These are phyloP conservation scores for Apis laboriosa DNA, from an alignment of 1,140 invertebrate species.

Conservation along the genomic window DNA sequence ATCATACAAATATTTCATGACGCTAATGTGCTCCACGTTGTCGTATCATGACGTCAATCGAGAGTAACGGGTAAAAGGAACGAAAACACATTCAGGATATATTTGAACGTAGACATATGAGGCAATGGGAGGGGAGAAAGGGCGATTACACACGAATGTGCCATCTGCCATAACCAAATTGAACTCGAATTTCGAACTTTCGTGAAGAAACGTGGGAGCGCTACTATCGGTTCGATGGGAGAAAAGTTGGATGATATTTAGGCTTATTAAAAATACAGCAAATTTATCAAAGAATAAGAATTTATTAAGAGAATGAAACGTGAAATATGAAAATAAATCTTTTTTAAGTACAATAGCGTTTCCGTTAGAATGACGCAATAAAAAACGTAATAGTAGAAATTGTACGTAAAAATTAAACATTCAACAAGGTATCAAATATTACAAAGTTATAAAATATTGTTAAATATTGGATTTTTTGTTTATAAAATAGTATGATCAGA, in stretches of 20 bases:
- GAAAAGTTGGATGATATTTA: too few species aligned
- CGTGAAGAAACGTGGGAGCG: not conserved
- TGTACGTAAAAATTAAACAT: not conserved
- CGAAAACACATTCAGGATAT: slow-evolving; percentile 5
- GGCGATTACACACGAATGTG: not conserved
- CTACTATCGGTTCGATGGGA: too few species aligned
- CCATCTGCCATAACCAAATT: not conserved
- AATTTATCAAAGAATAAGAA: not conserved
- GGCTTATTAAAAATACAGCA: not conserved
- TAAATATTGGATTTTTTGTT: not conserved
- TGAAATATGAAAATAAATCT: not conserved
- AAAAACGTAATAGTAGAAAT: not conserved
- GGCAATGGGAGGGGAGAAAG: not conserved
- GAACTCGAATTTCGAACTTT: slow-evolving; percentile 13
- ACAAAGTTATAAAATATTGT: too few species aligned
- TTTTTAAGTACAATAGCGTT: not conserved
- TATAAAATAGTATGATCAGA: not conserved
- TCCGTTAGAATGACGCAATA: not conserved
- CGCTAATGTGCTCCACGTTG: slow-evolving; percentile 26
- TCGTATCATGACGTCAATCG: slow-evolving; percentile 63
- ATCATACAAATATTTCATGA: slow-evolving; percentile 57
- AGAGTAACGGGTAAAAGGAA: not conserved
- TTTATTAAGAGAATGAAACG: not conserved
- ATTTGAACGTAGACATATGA: slow-evolving; percentile 1
- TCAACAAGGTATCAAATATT: not conserved